Evolutionary conservation across 2,888 invertebrate species (phyloP).

Genomic region (Andrena bicolor): DNA sequence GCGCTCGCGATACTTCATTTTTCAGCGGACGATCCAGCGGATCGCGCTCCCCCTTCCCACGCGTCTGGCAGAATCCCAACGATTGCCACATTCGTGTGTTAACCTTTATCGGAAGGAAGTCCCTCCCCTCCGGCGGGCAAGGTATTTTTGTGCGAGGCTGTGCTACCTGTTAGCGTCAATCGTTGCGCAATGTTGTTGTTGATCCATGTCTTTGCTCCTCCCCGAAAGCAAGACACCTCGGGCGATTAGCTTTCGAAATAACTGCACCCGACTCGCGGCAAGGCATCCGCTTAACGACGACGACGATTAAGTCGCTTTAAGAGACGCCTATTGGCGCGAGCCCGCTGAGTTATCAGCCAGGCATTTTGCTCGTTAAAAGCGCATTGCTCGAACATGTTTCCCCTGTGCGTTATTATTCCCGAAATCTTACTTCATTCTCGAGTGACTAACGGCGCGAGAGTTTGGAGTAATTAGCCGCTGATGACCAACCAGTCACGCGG

Average conservation of each 20-base stretch:
- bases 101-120: constrained; percentile 67
- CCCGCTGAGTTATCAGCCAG: background rate
- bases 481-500: background rate
- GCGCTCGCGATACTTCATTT: constrained; percentile 48
- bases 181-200: constrained; percentile 39
- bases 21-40: constrained; percentile 40
- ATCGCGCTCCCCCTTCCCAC: constrained; percentile 35
- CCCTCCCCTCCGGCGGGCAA: background rate
- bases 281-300: background rate
- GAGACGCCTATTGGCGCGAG: no score
- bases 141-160: constrained; percentile 42
- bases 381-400: background rate
- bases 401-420: background rate
- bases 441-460: no score
- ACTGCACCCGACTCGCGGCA: background rate
- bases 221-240: background rate
- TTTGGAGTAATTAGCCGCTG: constrained; percentile 24
- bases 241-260: background rate
- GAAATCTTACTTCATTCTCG: background rate
- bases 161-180: constrained; percentile 61
- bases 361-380: constrained; percentile 6
- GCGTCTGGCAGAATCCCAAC: constrained; percentile 64
- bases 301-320: background rate
- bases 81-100: constrained; percentile 67
- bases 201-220: background rate